A percentile compares a stretch with the other conserved stretches of the same genome.
phyloP scores from a whole-genome alignment of 2,888 invertebrate species.

The Mimachlamys varia region DNA sequence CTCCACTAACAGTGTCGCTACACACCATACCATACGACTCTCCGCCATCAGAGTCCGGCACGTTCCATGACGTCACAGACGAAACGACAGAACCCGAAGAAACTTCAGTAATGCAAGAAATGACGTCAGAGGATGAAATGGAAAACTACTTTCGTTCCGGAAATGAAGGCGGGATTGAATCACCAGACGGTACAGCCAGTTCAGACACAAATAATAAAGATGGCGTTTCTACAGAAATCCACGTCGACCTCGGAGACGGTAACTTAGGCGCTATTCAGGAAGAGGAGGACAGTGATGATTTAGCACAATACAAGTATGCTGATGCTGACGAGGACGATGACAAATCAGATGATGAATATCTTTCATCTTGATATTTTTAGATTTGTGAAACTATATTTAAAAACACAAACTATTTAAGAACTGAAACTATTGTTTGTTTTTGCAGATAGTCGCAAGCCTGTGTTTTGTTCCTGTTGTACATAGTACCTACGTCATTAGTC shows the following conservation, averaged over 20 bases:
- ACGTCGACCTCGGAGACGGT: neutral
- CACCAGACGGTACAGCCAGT: neutral
- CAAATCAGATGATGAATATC: constrained; percentile 13
- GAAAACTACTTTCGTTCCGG: neutral
- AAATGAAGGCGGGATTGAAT: neutral
- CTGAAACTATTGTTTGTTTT: no score
- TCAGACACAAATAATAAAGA: neutral
- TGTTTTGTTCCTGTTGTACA: no score
- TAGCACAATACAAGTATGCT: neutral
- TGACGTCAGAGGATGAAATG: constrained; percentile 27
- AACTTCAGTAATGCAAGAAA: constrained; percentile 1
- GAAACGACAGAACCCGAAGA: neutral
- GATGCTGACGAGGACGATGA: constrained; percentile 8
- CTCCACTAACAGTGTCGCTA: constrained; percentile 40
- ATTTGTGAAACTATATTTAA: neutral
- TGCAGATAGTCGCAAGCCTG: no score
- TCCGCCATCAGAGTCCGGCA: constrained; percentile 32
- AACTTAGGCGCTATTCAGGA: neutral
- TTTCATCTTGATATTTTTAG: neutral
- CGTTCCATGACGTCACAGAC: neutral
- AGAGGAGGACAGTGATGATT: neutral
- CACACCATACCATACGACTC: constrained; percentile 48
- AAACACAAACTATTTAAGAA: no score
- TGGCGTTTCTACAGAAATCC: neutral
- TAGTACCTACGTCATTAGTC: no score